Percentiles rank a stretch among this genome's conserved stretches.
Conservation (phyloP, 2,888 invertebrate genomes). For the Drosophila eohydei region DNA sequence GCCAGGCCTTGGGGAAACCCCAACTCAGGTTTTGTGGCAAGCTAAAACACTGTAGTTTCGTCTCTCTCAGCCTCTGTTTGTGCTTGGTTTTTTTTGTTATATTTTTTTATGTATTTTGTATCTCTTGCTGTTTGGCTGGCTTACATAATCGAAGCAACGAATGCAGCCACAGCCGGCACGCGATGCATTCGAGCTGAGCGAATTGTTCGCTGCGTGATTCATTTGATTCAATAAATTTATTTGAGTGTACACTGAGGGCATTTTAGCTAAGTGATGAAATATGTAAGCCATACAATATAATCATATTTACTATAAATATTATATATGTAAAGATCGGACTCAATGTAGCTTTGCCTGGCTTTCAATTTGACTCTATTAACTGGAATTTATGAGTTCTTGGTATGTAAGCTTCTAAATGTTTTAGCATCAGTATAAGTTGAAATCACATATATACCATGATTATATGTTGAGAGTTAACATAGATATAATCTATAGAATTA, state of each 20-base stretch:
- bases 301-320: too few relatives aligned
- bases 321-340: too few relatives aligned
- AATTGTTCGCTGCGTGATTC: slow-evolving; percentile 49
- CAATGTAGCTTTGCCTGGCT: too few relatives aligned
- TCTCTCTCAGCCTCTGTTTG: slow-evolving; percentile 23
- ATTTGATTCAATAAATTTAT: slow-evolving; percentile 23
- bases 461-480: too few relatives aligned
- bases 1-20: slow-evolving; percentile 75
- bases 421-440: too few relatives aligned
- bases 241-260: slow-evolving; percentile 1
- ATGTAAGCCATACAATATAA: neutral
- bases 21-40: slow-evolving; percentile 56
- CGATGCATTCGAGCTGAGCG: slow-evolving; percentile 57
- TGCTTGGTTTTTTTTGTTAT: slow-evolving; percentile 18
- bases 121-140: slow-evolving; percentile 30
- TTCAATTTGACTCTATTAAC: too few relatives aligned
- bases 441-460: too few relatives aligned
- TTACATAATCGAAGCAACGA: slow-evolving; percentile 62
- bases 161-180: slow-evolving; percentile 58
- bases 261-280: neutral
- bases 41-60: slow-evolving; percentile 9
- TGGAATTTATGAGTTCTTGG: too few relatives aligned
- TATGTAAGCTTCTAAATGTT: too few relatives aligned
- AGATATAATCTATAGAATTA: too few relatives aligned
- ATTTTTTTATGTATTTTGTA: slow-evolving; percentile 7